Evolutionary conservation across 2,797 vertebrate genomes (phyloP).

Genomic region (Tangara arthus): DNA sequence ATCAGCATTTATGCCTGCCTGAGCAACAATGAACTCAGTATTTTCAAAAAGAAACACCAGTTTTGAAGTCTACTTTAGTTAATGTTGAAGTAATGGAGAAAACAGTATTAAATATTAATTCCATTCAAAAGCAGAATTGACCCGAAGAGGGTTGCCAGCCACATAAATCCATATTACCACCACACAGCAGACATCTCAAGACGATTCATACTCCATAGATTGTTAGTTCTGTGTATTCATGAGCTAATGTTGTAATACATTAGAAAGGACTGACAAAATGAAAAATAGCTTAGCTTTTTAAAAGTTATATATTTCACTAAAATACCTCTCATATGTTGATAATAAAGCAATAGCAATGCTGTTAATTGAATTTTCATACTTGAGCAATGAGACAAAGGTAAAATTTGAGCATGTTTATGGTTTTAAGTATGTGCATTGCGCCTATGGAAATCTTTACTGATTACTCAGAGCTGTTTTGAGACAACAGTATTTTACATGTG

Average conservation of each 20-base stretch:
- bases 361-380: neutral
- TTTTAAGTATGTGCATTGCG: neutral
- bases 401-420: neutral
- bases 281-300: neutral
- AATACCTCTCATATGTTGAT: neutral
- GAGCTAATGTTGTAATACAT: neutral
- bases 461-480: neutral
- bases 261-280: constrained; percentile 2
- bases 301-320: constrained; percentile 5
- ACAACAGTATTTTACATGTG: neutral
- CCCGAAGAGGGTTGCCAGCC: constrained; percentile 39
- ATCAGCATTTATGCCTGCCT: constrained; percentile 2
- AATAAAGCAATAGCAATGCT: neutral
- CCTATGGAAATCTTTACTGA: neutral
- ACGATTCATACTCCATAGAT: constrained; percentile 4
- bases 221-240: neutral
- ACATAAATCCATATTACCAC: constrained; percentile 51
- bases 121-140: constrained; percentile 62
- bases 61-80: constrained; percentile 53
- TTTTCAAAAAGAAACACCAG: constrained; percentile 31
- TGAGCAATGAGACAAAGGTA: neutral
- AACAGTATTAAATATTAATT: constrained; percentile 68
- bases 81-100: constrained; percentile 55
- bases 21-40: constrained; percentile 13
- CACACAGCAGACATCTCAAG: constrained; percentile 20